Evolutionary conservation across 2,888 invertebrate species (phyloP).

Genomic region (Eugnorisma glareosa): DNA sequence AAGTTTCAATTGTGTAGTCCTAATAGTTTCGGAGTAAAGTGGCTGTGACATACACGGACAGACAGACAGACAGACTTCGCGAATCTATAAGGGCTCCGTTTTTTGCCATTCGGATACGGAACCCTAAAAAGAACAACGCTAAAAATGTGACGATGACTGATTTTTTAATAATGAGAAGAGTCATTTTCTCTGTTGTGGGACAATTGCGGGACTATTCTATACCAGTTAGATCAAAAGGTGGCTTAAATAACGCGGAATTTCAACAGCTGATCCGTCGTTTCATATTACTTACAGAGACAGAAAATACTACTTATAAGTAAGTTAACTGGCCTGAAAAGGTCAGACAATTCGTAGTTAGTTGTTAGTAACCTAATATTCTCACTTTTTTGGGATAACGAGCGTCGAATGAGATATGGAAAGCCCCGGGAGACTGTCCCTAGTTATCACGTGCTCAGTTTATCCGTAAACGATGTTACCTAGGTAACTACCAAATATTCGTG

Average conservation of each 20-base stretch:
- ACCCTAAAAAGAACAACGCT: neutral
- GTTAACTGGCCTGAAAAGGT: conserved; percentile 8
- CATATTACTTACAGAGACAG: neutral
- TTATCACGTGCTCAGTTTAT: conserved; percentile 37
- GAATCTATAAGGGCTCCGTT: too few species aligned
- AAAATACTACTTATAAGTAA: conserved; percentile 16
- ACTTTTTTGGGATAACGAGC: conserved; percentile 57
- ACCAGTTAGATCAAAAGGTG: neutral
- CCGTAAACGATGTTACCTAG: conserved; percentile 24
- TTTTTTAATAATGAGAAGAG: neutral
- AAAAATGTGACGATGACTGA: neutral
- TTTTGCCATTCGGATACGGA: too few species aligned
- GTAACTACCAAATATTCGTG: neutral
- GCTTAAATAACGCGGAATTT: neutral
- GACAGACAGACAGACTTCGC: too few species aligned
- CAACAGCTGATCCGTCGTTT: neutral
- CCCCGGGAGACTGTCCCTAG: conserved; percentile 28
- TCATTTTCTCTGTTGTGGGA: neutral
- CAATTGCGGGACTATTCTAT: too few species aligned
- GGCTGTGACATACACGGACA: too few species aligned
- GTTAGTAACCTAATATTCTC: conserved; percentile 40
- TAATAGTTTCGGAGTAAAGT: too few species aligned
- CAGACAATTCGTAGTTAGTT: conserved; percentile 41
- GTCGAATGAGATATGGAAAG: conserved; percentile 38
- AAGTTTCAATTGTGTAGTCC: too few species aligned